Percentiles rank a stretch among this genome's conserved stretches.
Evolutionary conservation across 2,113 vertebrate genomes (phyloP).

Genomic region (Trichomycterus rosablanca): DNA sequence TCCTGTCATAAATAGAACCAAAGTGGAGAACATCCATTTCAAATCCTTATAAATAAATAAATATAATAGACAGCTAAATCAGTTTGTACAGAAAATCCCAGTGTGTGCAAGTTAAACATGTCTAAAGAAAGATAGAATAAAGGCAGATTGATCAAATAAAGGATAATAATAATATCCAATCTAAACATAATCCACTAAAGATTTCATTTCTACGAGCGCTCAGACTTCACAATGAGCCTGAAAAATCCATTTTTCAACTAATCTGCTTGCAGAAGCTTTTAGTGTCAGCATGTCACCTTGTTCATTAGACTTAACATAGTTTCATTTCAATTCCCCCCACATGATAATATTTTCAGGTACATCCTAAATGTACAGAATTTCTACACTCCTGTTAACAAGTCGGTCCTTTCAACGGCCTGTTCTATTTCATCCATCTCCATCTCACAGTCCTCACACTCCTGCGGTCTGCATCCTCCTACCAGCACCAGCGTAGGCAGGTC

Average conservation of each 20-base stretch:
- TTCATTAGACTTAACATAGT: not conserved
- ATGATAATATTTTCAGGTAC: too few relatives aligned
- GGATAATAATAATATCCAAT: too few relatives aligned
- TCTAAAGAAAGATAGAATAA: too few relatives aligned
- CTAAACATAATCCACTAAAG: slow-evolving; percentile 28
- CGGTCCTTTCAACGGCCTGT: slow-evolving; percentile 56
- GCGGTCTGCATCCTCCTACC: slow-evolving; percentile 61
- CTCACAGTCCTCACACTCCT: slow-evolving; percentile 70
- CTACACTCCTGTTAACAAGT: slow-evolving; percentile 50
- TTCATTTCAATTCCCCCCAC: not conserved
- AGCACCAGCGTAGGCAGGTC: slow-evolving; percentile 65
- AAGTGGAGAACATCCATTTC: too few relatives aligned
- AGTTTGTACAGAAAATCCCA: too few relatives aligned
- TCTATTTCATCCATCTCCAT: slow-evolving; percentile 67
- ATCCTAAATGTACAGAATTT: not conserved
- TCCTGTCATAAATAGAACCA: too few relatives aligned
- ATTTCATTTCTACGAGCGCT: too few relatives aligned
- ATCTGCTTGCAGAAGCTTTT: not conserved
- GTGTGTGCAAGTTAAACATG: too few relatives aligned
- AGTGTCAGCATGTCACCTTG: not conserved
- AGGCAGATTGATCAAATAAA: too few relatives aligned
- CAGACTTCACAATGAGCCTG: too few relatives aligned
- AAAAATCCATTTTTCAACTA: slow-evolving; percentile 10
- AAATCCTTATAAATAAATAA: too few relatives aligned
- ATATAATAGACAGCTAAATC: too few relatives aligned